Evolutionary conservation across 2,888 invertebrate genomes (phyloP), one percentile per base, ranked within the genome.

Genomic region (Epistrophella euchroma): DNA sequence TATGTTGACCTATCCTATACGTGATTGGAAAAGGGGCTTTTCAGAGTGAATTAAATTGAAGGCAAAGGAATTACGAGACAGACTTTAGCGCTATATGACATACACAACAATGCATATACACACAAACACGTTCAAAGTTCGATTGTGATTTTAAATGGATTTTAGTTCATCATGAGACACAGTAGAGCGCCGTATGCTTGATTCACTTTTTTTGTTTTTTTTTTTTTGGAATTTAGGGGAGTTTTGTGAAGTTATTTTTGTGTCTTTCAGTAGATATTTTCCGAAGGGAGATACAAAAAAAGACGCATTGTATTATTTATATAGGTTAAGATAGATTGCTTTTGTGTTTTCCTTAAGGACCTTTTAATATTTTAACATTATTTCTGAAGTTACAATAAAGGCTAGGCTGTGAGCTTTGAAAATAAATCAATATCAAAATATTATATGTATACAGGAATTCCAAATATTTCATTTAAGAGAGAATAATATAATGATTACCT

Each of bases 11-110:
- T 73, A 52, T 25, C 62, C 22, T 56, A 47, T 45, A 55, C 40
- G 52, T 80, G 52, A 73, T 80, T 73, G 73, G 37, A 56, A 76
- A 17, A 76, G 25, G 32, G 43, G 40, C 58, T 74, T 80, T 70
- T 40, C 37, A 32, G 28, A 79, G 73, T 78, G 25, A 83, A 78
- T 80, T 72, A 80, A 85, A 80, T 76, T 40, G 55, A 72, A 74
- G 58, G 35, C 56, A 47, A 71, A 58, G 50, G 58, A 70, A 81
- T 75, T 81, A 75, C 70, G 17, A 58, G 50, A 52, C n/a, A 50
- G 32, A n/a, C 25, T 15, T 6, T 1, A 43, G 43, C 43, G n/a
- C 22, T 45, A 9, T 2, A 17, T 17, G 17, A 37, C 22, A 60
- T 22, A 62, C 5, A 43, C 64, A 22, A 0, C 35, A 0, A 32